Conservation (phyloP, 1,140 invertebrate genomes). For the Neodiprion lecontei region DNA sequence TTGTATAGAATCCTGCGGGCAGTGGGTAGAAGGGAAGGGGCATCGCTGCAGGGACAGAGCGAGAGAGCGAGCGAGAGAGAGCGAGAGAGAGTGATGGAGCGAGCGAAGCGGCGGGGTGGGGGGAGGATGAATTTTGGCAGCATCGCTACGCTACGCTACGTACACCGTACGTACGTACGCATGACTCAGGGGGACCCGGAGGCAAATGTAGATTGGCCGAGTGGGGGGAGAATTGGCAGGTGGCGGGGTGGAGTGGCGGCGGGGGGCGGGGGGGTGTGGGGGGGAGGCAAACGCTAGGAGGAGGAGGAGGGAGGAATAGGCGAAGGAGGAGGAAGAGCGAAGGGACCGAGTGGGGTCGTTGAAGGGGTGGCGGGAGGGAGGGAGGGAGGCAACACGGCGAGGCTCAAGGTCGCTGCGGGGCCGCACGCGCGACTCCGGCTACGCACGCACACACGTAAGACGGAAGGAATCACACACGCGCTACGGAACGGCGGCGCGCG, state of each 20-base stretch:
- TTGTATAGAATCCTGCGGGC: slow-evolving; percentile 9
- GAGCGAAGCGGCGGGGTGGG: too few species aligned
- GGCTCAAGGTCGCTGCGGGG: slow-evolving; percentile 55
- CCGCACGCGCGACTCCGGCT: slow-evolving; percentile 52
- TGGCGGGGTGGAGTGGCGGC: not conserved
- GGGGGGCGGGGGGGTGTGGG: slow-evolving; percentile 9
- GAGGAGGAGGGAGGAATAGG: slow-evolving; percentile 19
- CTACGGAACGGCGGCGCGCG: not conserved
- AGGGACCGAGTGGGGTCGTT: slow-evolving; percentile 25
- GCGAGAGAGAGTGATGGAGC: slow-evolving; percentile 7
- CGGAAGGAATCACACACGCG: slow-evolving; percentile 30
- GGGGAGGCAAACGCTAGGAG: slow-evolving; percentile 18
- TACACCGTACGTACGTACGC: too few species aligned
- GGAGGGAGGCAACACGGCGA: slow-evolving; percentile 26
- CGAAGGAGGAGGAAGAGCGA: slow-evolving; percentile 19
- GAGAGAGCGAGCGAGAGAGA: slow-evolving; percentile 18
- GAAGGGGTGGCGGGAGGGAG: slow-evolving; percentile 24
- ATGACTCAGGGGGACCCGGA: too few species aligned
- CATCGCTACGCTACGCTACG: too few species aligned
- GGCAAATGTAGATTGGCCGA: slow-evolving; percentile 18
- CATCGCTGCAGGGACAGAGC: slow-evolving; percentile 29
- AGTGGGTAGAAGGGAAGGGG: slow-evolving; percentile 30
- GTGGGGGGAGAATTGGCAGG: slow-evolving; percentile 27
- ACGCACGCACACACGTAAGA: not conserved
- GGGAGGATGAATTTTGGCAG: too few species aligned